These are phyloP conservation scores for Myathropa florea DNA, from an alignment of 2,888 invertebrate genomes.

Conservation along the genomic window DNA sequence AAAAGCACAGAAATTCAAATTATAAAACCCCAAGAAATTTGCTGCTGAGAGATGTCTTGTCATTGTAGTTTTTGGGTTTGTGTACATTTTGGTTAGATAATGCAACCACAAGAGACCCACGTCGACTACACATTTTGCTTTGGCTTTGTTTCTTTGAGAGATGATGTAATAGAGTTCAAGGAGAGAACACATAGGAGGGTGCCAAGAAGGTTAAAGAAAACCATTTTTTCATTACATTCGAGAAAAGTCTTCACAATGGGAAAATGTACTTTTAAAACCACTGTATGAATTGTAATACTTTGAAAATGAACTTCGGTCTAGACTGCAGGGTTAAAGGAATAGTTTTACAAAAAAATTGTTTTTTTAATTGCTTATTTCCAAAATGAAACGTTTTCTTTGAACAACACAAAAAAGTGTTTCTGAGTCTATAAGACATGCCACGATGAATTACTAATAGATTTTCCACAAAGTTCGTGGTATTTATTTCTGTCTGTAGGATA, in stretches of 20 bases:
- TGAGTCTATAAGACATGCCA: too few species aligned
- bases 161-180: constrained; percentile 2
- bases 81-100: constrained; percentile 38
- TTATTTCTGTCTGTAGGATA: too few species aligned
- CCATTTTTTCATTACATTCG: neutral
- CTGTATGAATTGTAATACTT: neutral
- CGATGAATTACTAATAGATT: too few species aligned
- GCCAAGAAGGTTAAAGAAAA: neutral
- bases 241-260: neutral
- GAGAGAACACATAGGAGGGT: neutral
- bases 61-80: constrained; percentile 25
- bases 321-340: neutral
- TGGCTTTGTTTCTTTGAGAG: neutral
- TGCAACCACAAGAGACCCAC: constrained; percentile 25
- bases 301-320: neutral
- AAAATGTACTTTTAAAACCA: neutral
- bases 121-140: neutral
- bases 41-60: constrained; percentile 31
- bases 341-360: neutral
- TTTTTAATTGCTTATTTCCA: too few species aligned
- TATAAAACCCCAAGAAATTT: constrained; percentile 52
- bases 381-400: too few species aligned
- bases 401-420: too few species aligned
- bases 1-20: constrained; percentile 49
- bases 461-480: too few species aligned